These are phyloP conservation scores for Drosophila mojavensis DNA, from an alignment of 1,140 invertebrate species.

Conservation along the genomic window DNA sequence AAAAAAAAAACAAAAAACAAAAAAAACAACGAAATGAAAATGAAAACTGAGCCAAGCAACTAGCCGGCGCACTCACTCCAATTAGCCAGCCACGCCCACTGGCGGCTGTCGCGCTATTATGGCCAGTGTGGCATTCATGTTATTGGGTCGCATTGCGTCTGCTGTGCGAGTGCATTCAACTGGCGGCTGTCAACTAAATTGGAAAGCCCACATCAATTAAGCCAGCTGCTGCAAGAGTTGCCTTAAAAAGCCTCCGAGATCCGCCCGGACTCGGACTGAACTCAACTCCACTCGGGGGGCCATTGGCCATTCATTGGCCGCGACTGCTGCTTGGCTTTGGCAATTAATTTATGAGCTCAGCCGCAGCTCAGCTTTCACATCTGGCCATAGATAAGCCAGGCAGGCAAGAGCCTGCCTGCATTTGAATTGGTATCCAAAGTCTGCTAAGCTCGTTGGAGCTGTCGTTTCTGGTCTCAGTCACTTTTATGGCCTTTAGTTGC, in stretches of 20 bases:
- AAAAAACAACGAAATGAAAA: neutral
- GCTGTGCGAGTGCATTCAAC: conserved; percentile 3
- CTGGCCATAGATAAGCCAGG: conserved; percentile 58
- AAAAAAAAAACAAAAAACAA: neutral
- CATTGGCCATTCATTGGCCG: conserved; percentile 7
- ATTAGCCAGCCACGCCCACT: conserved; percentile 37
- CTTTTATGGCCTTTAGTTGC: conserved; percentile 65
- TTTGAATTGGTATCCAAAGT: conserved; percentile 18
- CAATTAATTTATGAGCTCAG: conserved; percentile 80
- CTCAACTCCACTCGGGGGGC: neutral
- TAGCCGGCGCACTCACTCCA: conserved; percentile 40
- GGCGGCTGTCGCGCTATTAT: conserved; percentile 1
- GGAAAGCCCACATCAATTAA: conserved; percentile 81
- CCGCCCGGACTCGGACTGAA: neutral
- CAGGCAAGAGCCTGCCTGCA: conserved; percentile 8
- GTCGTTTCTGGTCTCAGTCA: conserved; percentile 51
- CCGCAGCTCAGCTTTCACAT: conserved; percentile 75
- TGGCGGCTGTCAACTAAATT: conserved; percentile 71
- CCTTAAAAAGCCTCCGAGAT: conserved; percentile 11
- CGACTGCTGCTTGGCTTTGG: conserved; percentile 17
- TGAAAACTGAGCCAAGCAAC: neutral
- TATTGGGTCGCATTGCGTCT: conserved; percentile 40
- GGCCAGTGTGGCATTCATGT: conserved; percentile 28
- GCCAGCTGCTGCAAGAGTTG: conserved; percentile 32
- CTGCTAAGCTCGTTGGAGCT: conserved; percentile 38